Evolutionary conservation across 1,140 invertebrate species (phyloP), one percentile per base, ranked within the genome.

Genomic region (Brachionus asplanchnoidis): DNA sequence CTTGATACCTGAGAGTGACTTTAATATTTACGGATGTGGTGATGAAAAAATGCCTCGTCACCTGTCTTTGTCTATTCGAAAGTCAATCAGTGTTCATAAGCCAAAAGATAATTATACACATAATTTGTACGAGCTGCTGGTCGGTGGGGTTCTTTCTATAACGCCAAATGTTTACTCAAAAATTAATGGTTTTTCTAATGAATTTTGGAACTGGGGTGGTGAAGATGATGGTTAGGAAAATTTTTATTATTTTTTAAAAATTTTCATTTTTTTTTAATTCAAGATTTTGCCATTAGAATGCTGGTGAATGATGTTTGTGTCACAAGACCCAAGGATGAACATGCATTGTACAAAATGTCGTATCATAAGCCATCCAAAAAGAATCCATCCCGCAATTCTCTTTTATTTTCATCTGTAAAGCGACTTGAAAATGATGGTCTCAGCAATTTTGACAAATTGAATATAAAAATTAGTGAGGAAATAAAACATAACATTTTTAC

Each of bases 131-230:
- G 90, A 92, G 83, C 92, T 94, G 86, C 92, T 97, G 84, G 97
- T 98, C 89, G 93, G 93, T 14, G 93, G 93, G 11, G 93, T 92
- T 0, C 90, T 92, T 79, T 91, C 92, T 3, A 90, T 93, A 65
- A 89, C 86, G 42, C 90, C 90, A 8, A 88, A 91, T 6, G 91
- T 93, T 85, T 97, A 94, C 89, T 90, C 92, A 85, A 88, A 89
- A 85, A 92, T 95, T 4, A 97, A 98, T 90, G 96, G 96, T 2
- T 97, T 97, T 92, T 95, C 94, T 9, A 97, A 96, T 90, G 88
- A 92, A 44, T 96, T 93, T 89, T 95, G 92, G 90, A 95, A 94
- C 0, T 95, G 93, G 94, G 94, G 90, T n/a, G 88, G 87, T 9
- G 88, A 89, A 83, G 88, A 89, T 85, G 88, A 89, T 83, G 88